phyloP scores from a whole-genome alignment of 2,888 invertebrate species.

The Drosophila kambysellisi region DNA sequence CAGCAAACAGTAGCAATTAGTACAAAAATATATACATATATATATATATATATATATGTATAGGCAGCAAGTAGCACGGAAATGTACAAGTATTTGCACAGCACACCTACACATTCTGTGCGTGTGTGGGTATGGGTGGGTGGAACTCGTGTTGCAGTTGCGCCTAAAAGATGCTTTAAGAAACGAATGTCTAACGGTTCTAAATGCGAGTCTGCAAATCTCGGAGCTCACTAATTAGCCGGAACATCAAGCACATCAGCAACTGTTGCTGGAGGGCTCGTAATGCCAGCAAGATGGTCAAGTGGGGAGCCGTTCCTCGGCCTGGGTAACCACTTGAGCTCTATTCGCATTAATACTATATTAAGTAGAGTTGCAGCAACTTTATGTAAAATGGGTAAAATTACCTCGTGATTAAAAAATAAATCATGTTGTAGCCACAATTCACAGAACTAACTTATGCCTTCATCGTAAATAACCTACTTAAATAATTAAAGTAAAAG shows the following conservation, averaged over 20 bases:
- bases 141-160: conserved; percentile 72
- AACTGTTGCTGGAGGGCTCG: conserved; percentile 43
- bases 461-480: neutral
- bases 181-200: conserved; percentile 36
- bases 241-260: conserved; percentile 31
- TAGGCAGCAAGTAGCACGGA: conserved; percentile 15
- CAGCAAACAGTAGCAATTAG: conserved; percentile 68
- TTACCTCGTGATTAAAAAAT: neutral
- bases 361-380: neutral
- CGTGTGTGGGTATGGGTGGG: conserved; percentile 1
- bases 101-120: conserved; percentile 14
- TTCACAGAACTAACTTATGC: neutral
- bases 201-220: conserved; percentile 4
- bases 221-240: conserved; percentile 56
- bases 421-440: neutral
- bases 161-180: conserved; percentile 69
- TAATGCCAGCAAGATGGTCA: conserved; percentile 52
- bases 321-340: conserved; percentile 1
- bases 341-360: neutral
- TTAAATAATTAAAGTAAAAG: neutral
- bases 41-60: conserved; percentile 15
- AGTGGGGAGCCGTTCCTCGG: conserved; percentile 52
- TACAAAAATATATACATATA: conserved; percentile 43
- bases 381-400: neutral
- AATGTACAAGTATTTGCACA: conserved; percentile 33